Evolutionary conservation across 2,797 vertebrate species (phyloP), one percentile per base, ranked within the genome.

Genomic region (Enteromius unitaeniatus): DNA sequence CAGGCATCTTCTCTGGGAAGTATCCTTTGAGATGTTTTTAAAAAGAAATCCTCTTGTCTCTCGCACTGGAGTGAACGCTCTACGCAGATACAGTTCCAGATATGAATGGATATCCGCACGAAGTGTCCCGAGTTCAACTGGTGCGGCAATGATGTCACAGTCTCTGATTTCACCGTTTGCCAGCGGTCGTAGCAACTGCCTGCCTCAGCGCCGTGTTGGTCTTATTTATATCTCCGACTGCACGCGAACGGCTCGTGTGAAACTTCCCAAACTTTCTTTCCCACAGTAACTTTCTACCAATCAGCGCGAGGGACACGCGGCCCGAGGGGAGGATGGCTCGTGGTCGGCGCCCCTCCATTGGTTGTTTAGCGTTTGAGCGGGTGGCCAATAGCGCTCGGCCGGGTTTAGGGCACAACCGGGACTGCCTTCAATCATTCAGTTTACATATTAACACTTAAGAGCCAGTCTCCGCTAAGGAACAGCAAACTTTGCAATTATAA

Each of bases 181-280:
- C 85, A 91, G 91, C 90, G 90, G 91, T 91, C 86, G 90, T 88
- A 82, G 85, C 84, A 88, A 88, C 90, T 93, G 92, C 91, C 90
- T 93, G 89, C 89, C 81, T 89, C 91, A 81, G 87, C 93, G 87
- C 87, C 92, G 92, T 91, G 94, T 92, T 91, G 94, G 94, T 93
- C 93, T 93, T 97, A 96, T 98, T 97, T 99, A 99, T 98, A 98
- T 95, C 94, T 94, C 93, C 80, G 93, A 92, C 96, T 95, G 97
- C 97, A 98, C 97, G 97, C 97, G 97, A 98, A 94, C 96, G 97
- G 97, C 97, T 98, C 97, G 97, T 98, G 97, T 99, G 97, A 99
- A 99, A 97, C 97, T 97, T 97, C 96, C 96, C 96, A 96, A 97
- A 97, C 96, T 97, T 97, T 97, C 97, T 97, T 99, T 99, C 97